Conservation (phyloP, 2,113 vertebrate species). For the Donacobius atricapilla region DNA sequence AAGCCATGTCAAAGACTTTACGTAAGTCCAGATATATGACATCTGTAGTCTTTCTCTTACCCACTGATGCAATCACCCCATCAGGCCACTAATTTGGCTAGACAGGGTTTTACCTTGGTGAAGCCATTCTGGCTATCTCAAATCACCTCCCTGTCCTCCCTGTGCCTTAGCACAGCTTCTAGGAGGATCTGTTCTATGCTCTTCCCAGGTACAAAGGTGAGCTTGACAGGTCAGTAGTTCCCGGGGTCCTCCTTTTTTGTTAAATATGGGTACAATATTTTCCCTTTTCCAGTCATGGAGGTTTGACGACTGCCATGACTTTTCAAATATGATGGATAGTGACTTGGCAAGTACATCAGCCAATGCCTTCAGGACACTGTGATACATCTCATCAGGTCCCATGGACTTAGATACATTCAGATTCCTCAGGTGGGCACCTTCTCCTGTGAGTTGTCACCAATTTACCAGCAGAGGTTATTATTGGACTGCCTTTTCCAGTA, state of each 20-base stretch:
- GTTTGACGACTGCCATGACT: background rate
- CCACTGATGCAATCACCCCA: too few species aligned
- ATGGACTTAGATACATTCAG: too few species aligned
- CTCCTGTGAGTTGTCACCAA: background rate
- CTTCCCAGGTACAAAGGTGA: background rate
- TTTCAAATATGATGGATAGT: background rate
- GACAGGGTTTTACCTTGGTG: background rate
- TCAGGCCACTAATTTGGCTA: background rate
- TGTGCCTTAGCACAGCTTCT: background rate
- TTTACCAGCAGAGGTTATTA: background rate
- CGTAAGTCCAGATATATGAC: background rate
- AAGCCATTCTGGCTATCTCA: background rate
- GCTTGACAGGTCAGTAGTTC: background rate
- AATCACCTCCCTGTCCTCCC: background rate
- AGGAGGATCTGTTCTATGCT: background rate
- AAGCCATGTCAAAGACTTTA: background rate
- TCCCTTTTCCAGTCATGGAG: background rate
- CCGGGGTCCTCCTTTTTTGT: background rate
- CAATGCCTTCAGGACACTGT: background rate
- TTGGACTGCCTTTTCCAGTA: background rate
- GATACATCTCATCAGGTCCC: background rate
- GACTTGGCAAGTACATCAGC: background rate
- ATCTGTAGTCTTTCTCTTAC: background rate
- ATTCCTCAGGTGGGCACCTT: background rate
- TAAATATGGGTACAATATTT: background rate